These are phyloP conservation scores for Nerophis lumbriciformis DNA, from an alignment of 2,113 vertebrate species.

Conservation along the genomic window DNA sequence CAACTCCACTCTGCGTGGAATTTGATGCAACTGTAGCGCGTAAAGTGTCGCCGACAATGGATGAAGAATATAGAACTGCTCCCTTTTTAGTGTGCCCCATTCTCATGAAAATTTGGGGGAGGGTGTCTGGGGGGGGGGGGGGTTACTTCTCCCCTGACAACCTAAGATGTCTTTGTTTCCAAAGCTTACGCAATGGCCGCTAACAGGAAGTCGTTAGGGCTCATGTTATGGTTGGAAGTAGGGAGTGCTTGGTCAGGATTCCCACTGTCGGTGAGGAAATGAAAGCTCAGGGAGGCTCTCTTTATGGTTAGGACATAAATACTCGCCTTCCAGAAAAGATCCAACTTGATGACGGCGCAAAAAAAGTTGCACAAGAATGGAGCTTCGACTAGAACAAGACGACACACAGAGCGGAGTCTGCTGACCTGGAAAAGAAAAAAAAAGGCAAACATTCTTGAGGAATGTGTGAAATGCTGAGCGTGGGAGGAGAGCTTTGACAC, in stretches of 20 bases:
- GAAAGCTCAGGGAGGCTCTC: conserved; percentile 57
- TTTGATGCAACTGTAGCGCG: no score
- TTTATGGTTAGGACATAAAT: conserved; percentile 62
- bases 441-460: conserved; percentile 56
- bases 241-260: conserved; percentile 53
- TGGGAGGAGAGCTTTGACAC: conserved; percentile 63
- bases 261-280: conserved; percentile 65
- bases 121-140: neutral
- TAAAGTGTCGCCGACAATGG: no score
- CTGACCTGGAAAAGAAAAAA: conserved; percentile 41
- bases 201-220: conserved; percentile 63
- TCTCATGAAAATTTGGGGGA: conserved; percentile 29
- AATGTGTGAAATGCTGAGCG: conserved; percentile 67
- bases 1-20: no score
- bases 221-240: conserved; percentile 56
- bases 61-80: neutral
- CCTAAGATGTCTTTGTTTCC: conserved; percentile 47
- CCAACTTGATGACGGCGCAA: conserved; percentile 61
- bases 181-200: conserved; percentile 52
- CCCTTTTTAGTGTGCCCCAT: conserved; percentile 9
- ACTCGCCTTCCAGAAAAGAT: conserved; percentile 28
- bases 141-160: conserved; percentile 21
- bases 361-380: conserved; percentile 42
- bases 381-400: neutral
- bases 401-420: conserved; percentile 31